Base-by-base conservation (phyloP, 1,140 invertebrate species). In the Drosophila repleta region DNA sequence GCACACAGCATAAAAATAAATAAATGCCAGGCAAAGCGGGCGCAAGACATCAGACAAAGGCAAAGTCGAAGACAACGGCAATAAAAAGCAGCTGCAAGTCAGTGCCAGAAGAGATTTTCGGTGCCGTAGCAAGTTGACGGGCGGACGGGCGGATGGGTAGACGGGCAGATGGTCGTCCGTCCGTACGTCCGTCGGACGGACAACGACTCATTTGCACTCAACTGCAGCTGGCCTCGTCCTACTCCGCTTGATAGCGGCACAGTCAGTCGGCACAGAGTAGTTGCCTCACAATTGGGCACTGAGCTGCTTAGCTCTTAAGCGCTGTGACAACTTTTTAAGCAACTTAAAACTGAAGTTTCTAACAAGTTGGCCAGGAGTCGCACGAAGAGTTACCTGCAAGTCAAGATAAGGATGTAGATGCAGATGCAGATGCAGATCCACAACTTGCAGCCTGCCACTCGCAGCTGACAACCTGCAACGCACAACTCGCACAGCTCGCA, bases 251-350 rank as follows among this genome's bases (percentile, higher is more conserved):
- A 20, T 26, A 21, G 57, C 39, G 41, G 67, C 26, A 24, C 29
- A 32, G 18, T 35, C 3, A 5, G 32, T 43, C 17, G 29, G 24
- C n/a, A 13, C 2, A 6, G 21, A 51, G 29, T 20, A 65, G 61
- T 45, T 57, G 68, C 26, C 68, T 58, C 35, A 58, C 53, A 67
- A 67, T 73, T 68, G 67, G 76, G 64, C 79, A 76, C 56, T 76
- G 69, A 76, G 74, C 74, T 74, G 74, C 74, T 77, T 77, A 74
- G 74, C 71, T 69, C 71, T 87, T 87, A 87, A 88, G 83, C 70
- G 80, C 82, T 87, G 74, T 82, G 78, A 85, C 83, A 87, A 87
- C 78, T 87, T 87, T 85, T 87, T 82, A 82, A 87, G 82, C 83
- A 82, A 87, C 82, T 82, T 87, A 82, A 87, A 60, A 78, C 53